A percentile compares a stretch with the other conserved stretches of the same genome.
Evolutionary conservation across 53 echinoderm and acorn worm genomes (phyloP).

Genomic region (Antedon mediterranea): DNA sequence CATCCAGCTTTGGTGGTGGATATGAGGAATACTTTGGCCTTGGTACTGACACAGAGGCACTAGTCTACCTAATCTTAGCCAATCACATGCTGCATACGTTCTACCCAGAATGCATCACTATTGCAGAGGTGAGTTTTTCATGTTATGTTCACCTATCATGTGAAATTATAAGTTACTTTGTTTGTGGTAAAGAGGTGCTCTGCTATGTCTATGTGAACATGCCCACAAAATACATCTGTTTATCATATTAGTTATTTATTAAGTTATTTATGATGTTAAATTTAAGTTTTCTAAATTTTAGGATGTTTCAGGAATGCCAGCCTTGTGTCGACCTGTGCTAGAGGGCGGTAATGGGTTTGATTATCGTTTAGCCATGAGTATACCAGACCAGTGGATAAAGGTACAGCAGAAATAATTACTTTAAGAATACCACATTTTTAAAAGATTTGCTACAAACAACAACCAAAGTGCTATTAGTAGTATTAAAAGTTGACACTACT

Average conservation of each 20-base stretch:
- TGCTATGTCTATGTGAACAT: no score
- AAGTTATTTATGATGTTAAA: no score
- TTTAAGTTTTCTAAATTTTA: constrained; percentile 4
- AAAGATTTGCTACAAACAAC: no score
- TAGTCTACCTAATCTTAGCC: constrained; percentile 66
- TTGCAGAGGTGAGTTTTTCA: constrained; percentile 81
- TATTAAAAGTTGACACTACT: no score
- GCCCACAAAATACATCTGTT: no score
- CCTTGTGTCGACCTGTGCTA: constrained; percentile 58
- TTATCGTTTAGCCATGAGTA: constrained; percentile 82
- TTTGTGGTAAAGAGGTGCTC: not conserved
- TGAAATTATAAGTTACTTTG: not conserved
- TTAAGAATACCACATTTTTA: no score
- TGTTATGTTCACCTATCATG: no score
- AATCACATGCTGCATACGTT: constrained; percentile 77
- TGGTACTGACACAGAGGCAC: constrained; percentile 64
- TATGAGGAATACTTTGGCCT: constrained; percentile 93
- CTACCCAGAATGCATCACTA: constrained; percentile 57
- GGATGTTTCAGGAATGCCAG: constrained; percentile 99
- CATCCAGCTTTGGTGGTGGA: constrained; percentile 76
- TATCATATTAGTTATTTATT: no score
- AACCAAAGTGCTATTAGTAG: no score
- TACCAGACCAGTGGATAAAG: constrained; percentile 98
- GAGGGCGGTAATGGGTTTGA: constrained; percentile 91
- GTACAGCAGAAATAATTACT: constrained; percentile 8